phyloP scores from a whole-genome alignment of 2,113 vertebrate genomes.

The Chionodraco myersi region DNA sequence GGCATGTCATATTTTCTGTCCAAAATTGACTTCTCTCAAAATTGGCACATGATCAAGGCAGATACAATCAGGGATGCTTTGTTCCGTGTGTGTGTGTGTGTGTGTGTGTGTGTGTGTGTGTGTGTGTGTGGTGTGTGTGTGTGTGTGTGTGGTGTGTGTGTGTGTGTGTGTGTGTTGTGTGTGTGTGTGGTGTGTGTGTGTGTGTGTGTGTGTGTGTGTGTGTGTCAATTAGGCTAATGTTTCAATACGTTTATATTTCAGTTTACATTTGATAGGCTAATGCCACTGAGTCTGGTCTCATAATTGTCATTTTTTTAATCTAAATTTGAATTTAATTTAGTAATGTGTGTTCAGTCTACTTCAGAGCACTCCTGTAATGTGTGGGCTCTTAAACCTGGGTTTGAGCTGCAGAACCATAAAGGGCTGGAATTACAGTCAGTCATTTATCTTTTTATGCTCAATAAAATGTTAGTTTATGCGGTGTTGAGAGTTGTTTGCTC shows the following conservation, averaged over 20 bases:
- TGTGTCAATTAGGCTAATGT: not conserved
- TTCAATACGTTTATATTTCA: not conserved
- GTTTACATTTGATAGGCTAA: not conserved
- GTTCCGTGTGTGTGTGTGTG: too few relatives aligned
- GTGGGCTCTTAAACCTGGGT: not conserved
- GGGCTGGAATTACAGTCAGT: not conserved
- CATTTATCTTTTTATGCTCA: not conserved
- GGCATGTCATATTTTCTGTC: not conserved
- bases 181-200: too few relatives aligned
- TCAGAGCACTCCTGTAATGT: not conserved
- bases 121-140: too few relatives aligned
- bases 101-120: too few relatives aligned
- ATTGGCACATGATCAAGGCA: not conserved
- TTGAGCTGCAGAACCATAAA: not conserved
- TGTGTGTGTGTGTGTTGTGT: too few relatives aligned
- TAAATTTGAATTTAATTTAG: not conserved
- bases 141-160: too few relatives aligned
- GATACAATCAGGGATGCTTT: too few relatives aligned
- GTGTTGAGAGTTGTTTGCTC: not conserved
- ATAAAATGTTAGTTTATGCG: not conserved
- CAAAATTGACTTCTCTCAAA: not conserved
- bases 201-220: too few relatives aligned
- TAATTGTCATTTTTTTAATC: not conserved
- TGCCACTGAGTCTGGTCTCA: not conserved
- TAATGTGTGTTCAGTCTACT: not conserved